Base-by-base conservation (phyloP, 2,888 invertebrate species). In the Eristalis tenax region DNA sequence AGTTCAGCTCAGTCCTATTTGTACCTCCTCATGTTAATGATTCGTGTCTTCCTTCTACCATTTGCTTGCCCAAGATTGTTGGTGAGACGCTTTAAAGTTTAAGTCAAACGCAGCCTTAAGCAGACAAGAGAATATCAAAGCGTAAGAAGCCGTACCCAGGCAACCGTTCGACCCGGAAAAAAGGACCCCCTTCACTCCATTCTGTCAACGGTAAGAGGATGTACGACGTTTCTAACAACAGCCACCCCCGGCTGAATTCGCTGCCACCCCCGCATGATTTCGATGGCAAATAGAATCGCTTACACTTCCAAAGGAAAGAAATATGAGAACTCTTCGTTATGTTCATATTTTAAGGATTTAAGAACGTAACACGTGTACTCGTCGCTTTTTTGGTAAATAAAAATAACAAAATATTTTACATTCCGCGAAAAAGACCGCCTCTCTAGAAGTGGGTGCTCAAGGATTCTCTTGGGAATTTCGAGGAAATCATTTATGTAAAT, bases 301-400 rank as follows among this genome's bases (percentile, higher is more conserved):
- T 2, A n/a, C 5, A 8, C 50, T 50, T 18, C 18, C 5, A 18
- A 50, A 18, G 18, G 18, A 18, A 22, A 8, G 50, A 18, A 18
- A 50, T 8, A 50, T 50, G 50, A 59, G 40, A 59, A 66, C 28
- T 76, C 66, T 38, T 66, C 26, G 15, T 28, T 28, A 15, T 66
- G 22, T 10, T 40, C 75, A 66, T 75, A 57, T 56, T 75, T 38
- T 56, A 2, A 57, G 26, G 65, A 75, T 38, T 65, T 75, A 57
- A 75, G 18, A 28, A 35, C 13, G n/a, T 18, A 57, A 13, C 75
- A 18, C 38, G 65, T 65, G 65, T 65, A 13, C 23, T 23, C 26
- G 57, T 59, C 70, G 70, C 59, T 50, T 50, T 18, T 2, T 38
- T 18, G 18, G 18, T 18, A 18, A n/a, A n/a, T 1, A 15, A 15